Conservation (phyloP, 2,888 invertebrate genomes). For the Eupithecia inturbata region DNA sequence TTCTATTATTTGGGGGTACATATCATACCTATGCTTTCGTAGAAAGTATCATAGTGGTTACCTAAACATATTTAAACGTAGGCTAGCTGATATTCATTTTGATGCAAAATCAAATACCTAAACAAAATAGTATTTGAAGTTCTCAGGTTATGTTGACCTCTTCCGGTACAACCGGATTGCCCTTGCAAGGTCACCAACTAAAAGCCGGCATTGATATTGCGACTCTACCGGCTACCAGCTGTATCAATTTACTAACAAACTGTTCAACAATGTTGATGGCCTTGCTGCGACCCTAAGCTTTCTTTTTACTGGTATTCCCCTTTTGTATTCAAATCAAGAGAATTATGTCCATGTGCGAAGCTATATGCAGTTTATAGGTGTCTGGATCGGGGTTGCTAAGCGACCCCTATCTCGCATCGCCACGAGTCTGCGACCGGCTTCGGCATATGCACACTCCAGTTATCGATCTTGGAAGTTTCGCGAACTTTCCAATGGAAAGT, state of each 20-base stretch:
- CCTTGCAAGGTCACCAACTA: constrained; percentile 63
- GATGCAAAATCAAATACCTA: neutral
- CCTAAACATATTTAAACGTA: neutral
- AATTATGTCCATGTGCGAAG: constrained; percentile 1
- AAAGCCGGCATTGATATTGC: constrained; percentile 36
- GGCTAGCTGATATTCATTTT: neutral
- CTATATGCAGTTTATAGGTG: constrained; percentile 2
- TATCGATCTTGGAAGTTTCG: constrained; percentile 62
- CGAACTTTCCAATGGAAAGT: constrained; percentile 37
- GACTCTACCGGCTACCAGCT: constrained; percentile 26
- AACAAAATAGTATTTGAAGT: neutral
- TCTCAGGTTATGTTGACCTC: constrained; percentile 17
- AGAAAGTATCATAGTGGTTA: neutral
- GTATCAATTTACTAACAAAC: constrained; percentile 1
- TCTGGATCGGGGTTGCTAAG: constrained; percentile 58
- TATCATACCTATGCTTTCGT: neutral
- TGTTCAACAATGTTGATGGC: neutral
- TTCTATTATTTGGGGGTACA: neutral
- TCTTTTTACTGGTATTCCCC: neutral
- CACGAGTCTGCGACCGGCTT: constrained; percentile 36
- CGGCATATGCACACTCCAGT: constrained; percentile 52
- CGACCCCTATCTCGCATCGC: constrained; percentile 59
- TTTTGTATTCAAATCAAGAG: neutral
- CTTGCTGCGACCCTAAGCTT: neutral
- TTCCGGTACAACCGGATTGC: constrained; percentile 31